A percentile compares a stretch with the other conserved stretches of the same genome.
phyloP scores from a whole-genome alignment of 2,113 vertebrate genomes.

The Telmatochromis brachygnathus region DNA sequence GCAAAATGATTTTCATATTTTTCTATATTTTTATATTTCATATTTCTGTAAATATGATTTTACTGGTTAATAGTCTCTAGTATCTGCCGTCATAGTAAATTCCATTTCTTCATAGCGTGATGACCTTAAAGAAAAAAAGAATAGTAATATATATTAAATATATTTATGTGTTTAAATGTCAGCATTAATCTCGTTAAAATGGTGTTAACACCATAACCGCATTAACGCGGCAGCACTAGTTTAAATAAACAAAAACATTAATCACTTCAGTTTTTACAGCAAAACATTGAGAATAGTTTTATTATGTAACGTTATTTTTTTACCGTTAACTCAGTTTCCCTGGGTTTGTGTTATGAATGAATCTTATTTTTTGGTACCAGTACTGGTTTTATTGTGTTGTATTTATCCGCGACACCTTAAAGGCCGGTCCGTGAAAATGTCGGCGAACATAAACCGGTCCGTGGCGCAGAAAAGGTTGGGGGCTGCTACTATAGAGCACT shows the following conservation, averaged over 20 bases:
- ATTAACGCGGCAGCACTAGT: not conserved
- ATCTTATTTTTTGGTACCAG: not conserved
- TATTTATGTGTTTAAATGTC: not conserved
- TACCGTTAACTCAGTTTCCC: not conserved
- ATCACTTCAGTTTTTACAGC: not conserved
- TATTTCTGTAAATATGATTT: not conserved
- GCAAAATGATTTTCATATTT: not conserved
- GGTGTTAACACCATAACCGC: fast-evolving
- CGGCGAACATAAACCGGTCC: fast-evolving
- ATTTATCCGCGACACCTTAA: fast-evolving
- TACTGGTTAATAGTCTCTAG: not conserved
- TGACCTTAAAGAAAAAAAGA: not conserved
- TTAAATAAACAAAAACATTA: not conserved
- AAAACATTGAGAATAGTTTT: not conserved
- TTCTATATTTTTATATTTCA: not conserved
- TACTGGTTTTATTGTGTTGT: not conserved
- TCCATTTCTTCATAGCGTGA: not conserved
- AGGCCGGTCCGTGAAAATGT: not conserved
- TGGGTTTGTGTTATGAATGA: not conserved
- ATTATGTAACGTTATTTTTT: not conserved
- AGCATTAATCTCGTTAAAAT: fast-evolving
- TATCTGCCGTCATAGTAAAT: not conserved
- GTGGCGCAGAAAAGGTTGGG: fast-evolving
- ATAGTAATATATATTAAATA: not conserved
- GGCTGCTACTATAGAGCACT: not conserved